Evolutionary conservation across 2,113 vertebrate genomes (phyloP).

Genomic region (Thalassarche chlororhynchos): DNA sequence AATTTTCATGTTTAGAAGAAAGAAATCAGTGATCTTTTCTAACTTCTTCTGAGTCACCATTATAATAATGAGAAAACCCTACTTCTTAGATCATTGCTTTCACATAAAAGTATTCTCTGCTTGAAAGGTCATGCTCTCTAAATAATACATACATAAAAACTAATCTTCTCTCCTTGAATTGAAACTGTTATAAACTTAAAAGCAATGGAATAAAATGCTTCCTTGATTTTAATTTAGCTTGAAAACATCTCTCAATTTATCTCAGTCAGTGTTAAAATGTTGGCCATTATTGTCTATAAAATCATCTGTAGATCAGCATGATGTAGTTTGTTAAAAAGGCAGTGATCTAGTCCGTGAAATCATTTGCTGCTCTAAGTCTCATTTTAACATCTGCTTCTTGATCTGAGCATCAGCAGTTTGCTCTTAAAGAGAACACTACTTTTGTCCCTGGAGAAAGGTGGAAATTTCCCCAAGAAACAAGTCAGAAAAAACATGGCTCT

Average conservation of each 20-base stretch:
- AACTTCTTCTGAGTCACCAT: neutral
- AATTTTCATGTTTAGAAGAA: neutral
- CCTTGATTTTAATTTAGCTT: neutral
- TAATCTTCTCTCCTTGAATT: neutral
- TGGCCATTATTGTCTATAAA: neutral
- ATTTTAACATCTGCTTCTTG: neutral
- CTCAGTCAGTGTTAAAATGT: neutral
- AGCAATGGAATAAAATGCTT: neutral
- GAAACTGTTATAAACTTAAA: neutral
- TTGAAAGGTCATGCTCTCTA: neutral
- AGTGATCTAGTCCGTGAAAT: neutral
- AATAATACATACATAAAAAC: neutral
- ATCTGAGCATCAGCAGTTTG: neutral
- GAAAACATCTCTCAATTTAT: neutral
- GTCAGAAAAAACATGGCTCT: neutral
- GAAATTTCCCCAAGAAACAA: neutral
- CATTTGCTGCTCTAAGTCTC: neutral
- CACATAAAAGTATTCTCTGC: neutral
- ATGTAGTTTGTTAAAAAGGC: neutral
- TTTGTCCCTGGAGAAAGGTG: neutral
- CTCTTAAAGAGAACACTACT: neutral
- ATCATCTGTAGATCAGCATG: neutral
- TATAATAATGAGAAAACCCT: neutral
- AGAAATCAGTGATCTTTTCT: neutral
- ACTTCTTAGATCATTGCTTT: neutral